Percentiles rank a stretch among this genome's conserved stretches.
phyloP scores from a whole-genome alignment of 1,140 invertebrate genomes.

The Neodiprion pinetum region DNA sequence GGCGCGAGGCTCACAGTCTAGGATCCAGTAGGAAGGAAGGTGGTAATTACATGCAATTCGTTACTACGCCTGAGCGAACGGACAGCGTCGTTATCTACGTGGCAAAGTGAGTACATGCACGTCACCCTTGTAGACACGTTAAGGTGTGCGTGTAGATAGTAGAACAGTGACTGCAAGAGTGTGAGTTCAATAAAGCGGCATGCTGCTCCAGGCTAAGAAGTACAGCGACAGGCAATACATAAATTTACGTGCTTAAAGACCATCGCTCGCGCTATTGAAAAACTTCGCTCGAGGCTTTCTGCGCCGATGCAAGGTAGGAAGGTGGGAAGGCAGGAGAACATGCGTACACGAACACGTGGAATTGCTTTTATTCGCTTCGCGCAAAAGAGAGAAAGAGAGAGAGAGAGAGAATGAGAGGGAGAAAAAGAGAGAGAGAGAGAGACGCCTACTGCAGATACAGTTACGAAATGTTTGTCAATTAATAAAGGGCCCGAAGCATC shows the following conservation, averaged over 20 bases:
- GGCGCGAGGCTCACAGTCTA: not conserved
- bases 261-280: not conserved
- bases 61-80: not conserved
- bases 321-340: no score
- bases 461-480: no score
- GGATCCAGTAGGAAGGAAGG: slow-evolving; percentile 1
- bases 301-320: not conserved
- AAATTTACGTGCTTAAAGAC: slow-evolving; percentile 3
- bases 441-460: not conserved
- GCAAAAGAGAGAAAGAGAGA: slow-evolving; percentile 1
- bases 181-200: not conserved
- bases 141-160: not conserved
- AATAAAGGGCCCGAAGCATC: no score
- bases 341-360: no score
- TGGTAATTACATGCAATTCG: slow-evolving; percentile 7
- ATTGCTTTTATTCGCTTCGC: slow-evolving; percentile 8
- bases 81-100: slow-evolving; percentile 4
- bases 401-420: slow-evolving; percentile 5
- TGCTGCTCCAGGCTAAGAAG: not conserved
- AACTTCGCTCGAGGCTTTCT: slow-evolving; percentile 1
- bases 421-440: slow-evolving; percentile 10
- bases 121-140: not conserved
- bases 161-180: not conserved
- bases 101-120: not conserved
- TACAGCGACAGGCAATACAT: not conserved